Evolutionary conservation across 2,113 vertebrate genomes (phyloP).

Genomic region (Gallinago jamesoni): DNA sequence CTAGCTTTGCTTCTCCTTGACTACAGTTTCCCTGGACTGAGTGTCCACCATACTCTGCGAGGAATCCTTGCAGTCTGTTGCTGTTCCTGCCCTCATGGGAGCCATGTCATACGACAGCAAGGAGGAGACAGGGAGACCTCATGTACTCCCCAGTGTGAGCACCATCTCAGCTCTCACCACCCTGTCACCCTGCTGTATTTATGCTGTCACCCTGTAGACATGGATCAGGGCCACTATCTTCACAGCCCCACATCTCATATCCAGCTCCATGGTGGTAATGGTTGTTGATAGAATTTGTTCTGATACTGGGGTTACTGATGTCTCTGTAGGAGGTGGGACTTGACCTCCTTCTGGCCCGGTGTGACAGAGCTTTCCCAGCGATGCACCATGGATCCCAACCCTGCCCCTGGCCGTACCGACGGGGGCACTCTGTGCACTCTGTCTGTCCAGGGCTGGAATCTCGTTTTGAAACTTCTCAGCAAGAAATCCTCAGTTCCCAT

Average conservation of each 20-base stretch:
- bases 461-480: neutral
- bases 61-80: neutral
- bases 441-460: neutral
- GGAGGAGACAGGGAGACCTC: neutral
- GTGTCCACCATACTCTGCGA: neutral
- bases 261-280: accelerated
- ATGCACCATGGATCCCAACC: neutral
- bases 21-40: neutral
- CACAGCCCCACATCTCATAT: neutral
- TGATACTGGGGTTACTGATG: neutral
- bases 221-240: neutral
- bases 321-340: neutral
- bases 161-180: neutral
- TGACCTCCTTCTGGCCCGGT: neutral
- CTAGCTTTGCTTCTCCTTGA: neutral
- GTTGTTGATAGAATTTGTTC: neutral
- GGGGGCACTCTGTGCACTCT: neutral
- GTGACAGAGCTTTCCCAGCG: neutral
- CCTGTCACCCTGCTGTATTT: accelerated
- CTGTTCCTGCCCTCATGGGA: accelerated
- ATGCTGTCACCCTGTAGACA: accelerated
- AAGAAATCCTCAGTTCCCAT: neutral
- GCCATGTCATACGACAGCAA: accelerated
- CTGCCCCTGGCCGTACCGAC: neutral
- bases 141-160: accelerated